Evolutionary conservation across 2,888 invertebrate species (phyloP).

Genomic region (Scaptomyza tumidula): DNA sequence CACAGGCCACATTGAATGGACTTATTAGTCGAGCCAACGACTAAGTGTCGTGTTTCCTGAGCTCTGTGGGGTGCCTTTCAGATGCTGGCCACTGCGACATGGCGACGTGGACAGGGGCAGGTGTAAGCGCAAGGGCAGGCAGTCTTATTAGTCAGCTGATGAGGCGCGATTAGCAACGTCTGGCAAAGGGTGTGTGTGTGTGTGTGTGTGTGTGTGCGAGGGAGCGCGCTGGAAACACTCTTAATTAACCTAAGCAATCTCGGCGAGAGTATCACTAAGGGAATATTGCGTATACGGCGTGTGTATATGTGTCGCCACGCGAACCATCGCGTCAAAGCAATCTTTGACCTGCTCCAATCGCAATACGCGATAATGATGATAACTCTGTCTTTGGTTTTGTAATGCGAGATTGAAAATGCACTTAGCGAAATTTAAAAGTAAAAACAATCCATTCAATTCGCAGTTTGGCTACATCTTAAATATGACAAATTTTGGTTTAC

Average conservation of each 20-base stretch:
- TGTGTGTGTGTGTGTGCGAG: neutral
- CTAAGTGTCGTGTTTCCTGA: slow-evolving; percentile 20
- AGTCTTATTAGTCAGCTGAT: slow-evolving; percentile 40
- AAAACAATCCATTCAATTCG: neutral
- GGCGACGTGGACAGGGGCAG: neutral
- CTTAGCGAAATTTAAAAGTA: neutral
- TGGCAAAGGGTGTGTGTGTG: slow-evolving; percentile 12
- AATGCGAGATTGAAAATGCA: neutral
- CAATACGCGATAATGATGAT: slow-evolving; percentile 47
- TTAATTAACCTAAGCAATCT: slow-evolving; percentile 60
- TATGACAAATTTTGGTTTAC: too few species aligned
- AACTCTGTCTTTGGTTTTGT: slow-evolving; percentile 51
- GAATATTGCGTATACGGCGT: slow-evolving; percentile 58
- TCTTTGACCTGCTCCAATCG: slow-evolving; percentile 31
- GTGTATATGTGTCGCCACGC: slow-evolving; percentile 20
- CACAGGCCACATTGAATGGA: slow-evolving; percentile 36
- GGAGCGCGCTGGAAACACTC: slow-evolving; percentile 3
- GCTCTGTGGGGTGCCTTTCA: neutral
- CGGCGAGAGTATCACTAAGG: slow-evolving; percentile 36
- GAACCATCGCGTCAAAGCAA: neutral
- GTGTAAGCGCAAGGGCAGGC: too few species aligned
- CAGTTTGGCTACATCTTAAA: too few species aligned
- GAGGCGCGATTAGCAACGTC: slow-evolving; percentile 46
- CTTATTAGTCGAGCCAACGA: slow-evolving; percentile 44
- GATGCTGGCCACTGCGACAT: neutral